These are phyloP conservation scores for Eledona agricola DNA, from an alignment of 2,888 invertebrate genomes.

Conservation along the genomic window DNA sequence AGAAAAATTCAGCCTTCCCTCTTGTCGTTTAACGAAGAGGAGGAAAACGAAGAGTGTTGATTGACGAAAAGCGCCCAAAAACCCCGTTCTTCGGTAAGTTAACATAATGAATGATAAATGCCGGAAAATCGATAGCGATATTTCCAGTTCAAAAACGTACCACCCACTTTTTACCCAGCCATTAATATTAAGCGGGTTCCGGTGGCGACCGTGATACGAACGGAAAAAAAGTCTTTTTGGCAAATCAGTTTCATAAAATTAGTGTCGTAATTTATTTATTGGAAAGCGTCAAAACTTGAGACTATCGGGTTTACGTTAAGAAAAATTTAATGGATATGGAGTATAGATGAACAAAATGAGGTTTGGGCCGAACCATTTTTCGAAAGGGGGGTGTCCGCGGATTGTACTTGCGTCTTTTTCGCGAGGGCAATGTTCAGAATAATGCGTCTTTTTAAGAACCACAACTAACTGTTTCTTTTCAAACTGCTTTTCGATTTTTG, in stretches of 20 bases:
- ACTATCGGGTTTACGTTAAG: conserved; percentile 55
- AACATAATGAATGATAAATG: conserved; percentile 5
- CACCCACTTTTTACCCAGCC: not conserved
- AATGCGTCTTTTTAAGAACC: conserved; percentile 1
- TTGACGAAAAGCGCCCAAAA: conserved; percentile 3
- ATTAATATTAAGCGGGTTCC: not conserved
- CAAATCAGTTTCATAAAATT: conserved; percentile 18
- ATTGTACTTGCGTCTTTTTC: conserved; percentile 48
- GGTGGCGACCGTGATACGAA: not conserved
- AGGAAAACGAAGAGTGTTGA: conserved; percentile 47
- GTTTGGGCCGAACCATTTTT: conserved; percentile 63
- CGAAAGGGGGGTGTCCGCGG: conserved; percentile 59
- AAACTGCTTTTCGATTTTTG: not conserved
- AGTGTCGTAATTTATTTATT: conserved; percentile 39
- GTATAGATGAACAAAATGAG: conserved; percentile 64
- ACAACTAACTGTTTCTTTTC: too few species aligned
- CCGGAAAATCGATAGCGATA: conserved; percentile 22
- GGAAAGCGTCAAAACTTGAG: conserved; percentile 44
- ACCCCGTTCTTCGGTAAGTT: conserved; percentile 14
- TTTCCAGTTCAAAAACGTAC: conserved; percentile 5
- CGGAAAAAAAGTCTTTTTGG: conserved; percentile 5
- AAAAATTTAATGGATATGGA: conserved; percentile 61
- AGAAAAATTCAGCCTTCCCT: conserved; percentile 58
- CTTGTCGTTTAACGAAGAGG: conserved; percentile 64
- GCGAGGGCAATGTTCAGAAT: conserved; percentile 50